Percentiles rank a stretch among this genome's conserved stretches.
These are phyloP conservation scores for Dynastes maya DNA, from an alignment of 2,888 invertebrate species.

Conservation along the genomic window DNA sequence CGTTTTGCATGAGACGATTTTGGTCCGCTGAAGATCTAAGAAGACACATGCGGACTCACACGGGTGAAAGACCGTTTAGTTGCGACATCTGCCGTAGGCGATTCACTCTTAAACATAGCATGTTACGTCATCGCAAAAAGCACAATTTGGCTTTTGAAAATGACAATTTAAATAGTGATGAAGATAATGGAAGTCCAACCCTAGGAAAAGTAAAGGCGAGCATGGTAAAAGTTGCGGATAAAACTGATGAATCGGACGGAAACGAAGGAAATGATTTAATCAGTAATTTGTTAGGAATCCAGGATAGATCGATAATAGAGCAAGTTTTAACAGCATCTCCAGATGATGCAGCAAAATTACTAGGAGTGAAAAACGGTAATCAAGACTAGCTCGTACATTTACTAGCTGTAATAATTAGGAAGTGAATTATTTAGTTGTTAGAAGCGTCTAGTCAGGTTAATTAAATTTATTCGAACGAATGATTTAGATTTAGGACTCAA, in stretches of 20 bases:
- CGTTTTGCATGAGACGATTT: constrained; percentile 93
- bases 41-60: constrained; percentile 95
- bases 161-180: constrained; percentile 70
- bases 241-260: constrained; percentile 70
- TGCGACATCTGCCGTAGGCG: constrained; percentile 91
- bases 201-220: constrained; percentile 69
- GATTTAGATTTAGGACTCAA: constrained; percentile 35
- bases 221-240: constrained; percentile 69
- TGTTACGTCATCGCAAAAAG: constrained; percentile 94
- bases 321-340: constrained; percentile 85
- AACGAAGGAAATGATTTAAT: constrained; percentile 84
- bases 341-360: constrained; percentile 90
- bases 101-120: constrained; percentile 95
- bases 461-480: constrained; percentile 63
- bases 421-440: constrained; percentile 45
- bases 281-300: constrained; percentile 90
- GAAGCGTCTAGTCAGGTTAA: constrained; percentile 66
- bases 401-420: constrained; percentile 24
- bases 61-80: constrained; percentile 92
- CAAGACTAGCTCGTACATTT: constrained; percentile 50
- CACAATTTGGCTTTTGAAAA: constrained; percentile 73
- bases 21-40: constrained; percentile 96
- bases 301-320: constrained; percentile 89
- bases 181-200: constrained; percentile 62
- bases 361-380: constrained; percentile 80